A percentile compares a stretch with the other conserved stretches of the same genome.
Conservation (phyloP, 2,113 vertebrate species). For the Amazona guildingii region DNA sequence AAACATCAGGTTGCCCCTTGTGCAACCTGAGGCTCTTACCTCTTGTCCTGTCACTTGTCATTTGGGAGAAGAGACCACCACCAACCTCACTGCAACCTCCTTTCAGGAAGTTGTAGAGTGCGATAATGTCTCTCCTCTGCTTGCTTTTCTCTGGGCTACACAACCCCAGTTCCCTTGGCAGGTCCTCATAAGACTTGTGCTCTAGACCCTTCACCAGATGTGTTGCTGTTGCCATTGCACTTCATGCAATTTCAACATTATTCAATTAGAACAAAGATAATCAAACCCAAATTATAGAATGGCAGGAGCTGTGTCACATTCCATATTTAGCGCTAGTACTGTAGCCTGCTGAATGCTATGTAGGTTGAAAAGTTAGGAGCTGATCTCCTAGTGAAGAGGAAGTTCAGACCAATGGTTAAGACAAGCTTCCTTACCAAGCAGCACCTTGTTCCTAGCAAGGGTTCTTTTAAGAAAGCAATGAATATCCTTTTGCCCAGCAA, state of each 20-base stretch:
- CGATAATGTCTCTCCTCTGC: neutral
- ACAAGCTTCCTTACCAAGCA: neutral
- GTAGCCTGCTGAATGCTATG: accelerated
- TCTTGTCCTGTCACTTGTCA: neutral
- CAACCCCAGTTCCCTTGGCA: neutral
- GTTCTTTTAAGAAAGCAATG: neutral
- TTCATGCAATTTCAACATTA: neutral
- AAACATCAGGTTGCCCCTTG: neutral
- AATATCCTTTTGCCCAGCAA: neutral
- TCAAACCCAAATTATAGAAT: neutral
- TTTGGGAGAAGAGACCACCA: neutral
- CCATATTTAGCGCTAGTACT: neutral
- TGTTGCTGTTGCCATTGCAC: neutral
- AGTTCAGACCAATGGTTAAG: neutral
- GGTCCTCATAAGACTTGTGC: neutral
- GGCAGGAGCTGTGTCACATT: neutral
- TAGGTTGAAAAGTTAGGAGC: neutral
- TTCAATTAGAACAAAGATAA: neutral
- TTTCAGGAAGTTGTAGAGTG: neutral
- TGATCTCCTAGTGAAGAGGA: neutral
- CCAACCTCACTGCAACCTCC: neutral
- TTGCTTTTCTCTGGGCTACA: neutral
- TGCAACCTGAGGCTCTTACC: neutral
- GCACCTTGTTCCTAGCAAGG: neutral
- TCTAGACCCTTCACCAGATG: neutral